Evolutionary conservation across 2,888 invertebrate species (phyloP).

Genomic region (Tigriopus californicus): DNA sequence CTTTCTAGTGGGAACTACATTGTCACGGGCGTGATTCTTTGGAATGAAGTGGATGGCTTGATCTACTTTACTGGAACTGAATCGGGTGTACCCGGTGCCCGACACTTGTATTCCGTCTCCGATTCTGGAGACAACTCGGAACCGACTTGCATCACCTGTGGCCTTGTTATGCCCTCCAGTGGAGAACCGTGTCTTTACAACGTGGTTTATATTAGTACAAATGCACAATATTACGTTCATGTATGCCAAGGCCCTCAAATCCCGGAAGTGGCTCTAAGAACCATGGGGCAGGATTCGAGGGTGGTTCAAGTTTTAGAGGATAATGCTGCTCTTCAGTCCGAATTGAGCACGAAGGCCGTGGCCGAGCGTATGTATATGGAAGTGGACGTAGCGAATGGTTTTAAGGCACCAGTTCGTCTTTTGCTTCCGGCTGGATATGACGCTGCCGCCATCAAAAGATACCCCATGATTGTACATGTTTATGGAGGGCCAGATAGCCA

Average conservation of each 20-base stretch:
- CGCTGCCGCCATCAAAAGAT: slow-evolving; percentile 55
- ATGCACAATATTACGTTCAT: slow-evolving; percentile 45
- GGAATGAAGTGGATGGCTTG: slow-evolving; percentile 43
- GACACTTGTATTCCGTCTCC: slow-evolving; percentile 53
- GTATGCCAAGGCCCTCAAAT: slow-evolving; percentile 54
- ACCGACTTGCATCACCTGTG: slow-evolving; percentile 56
- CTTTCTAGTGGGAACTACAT: slow-evolving; percentile 45
- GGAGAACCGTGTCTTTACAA: slow-evolving; percentile 40
- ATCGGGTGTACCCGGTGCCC: not conserved
- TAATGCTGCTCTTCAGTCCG: not conserved
- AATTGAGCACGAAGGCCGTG: not conserved
- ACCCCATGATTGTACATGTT: slow-evolving; percentile 77
- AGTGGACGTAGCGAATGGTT: not conserved
- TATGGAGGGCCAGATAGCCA: slow-evolving; percentile 74
- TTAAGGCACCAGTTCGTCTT: slow-evolving; percentile 64
- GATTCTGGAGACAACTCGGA: slow-evolving; percentile 22
- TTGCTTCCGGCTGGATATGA: slow-evolving; percentile 74
- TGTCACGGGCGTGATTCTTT: slow-evolving; percentile 49
- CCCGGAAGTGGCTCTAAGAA: slow-evolving; percentile 9
- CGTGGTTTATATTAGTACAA: slow-evolving; percentile 43
- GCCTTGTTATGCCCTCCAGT: slow-evolving; percentile 31
- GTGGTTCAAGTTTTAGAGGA: not conserved
- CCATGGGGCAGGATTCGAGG: not conserved
- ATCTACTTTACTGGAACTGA: slow-evolving; percentile 26
- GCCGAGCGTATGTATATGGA: not conserved